These are phyloP conservation scores for Betta splendens DNA, from an alignment of 2,797 vertebrate genomes.

Conservation along the genomic window DNA sequence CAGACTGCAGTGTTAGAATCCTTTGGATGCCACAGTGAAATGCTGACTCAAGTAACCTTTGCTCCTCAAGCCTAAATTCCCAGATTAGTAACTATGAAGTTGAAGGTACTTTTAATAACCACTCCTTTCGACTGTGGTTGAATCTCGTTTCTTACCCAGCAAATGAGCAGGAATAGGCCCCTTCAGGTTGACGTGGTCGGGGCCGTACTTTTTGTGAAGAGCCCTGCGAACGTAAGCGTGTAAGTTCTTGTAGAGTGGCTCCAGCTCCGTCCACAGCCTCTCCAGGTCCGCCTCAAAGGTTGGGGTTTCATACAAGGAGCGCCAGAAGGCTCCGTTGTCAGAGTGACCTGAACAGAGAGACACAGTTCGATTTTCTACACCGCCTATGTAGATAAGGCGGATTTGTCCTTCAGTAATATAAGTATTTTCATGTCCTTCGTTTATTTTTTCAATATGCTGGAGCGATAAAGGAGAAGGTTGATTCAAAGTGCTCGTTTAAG, in stretches of 20 bases:
- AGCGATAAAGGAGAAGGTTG: neutral
- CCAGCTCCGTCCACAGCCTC: slow-evolving; percentile 87
- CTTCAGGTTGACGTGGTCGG: slow-evolving; percentile 83
- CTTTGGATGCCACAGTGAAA: slow-evolving; percentile 50
- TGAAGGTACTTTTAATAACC: too few relatives aligned
- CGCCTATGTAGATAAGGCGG: too few relatives aligned
- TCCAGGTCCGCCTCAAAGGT: slow-evolving; percentile 93
- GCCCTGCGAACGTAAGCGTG: slow-evolving; percentile 93
- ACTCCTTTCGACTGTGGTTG: too few relatives aligned
- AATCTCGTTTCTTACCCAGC: slow-evolving; percentile 84
- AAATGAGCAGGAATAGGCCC: slow-evolving; percentile 98
- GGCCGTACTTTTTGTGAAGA: slow-evolving; percentile 88
- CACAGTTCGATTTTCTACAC: too few relatives aligned
- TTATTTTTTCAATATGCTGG: slow-evolving; percentile 3
- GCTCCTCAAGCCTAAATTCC: neutral
- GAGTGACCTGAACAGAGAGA: slow-evolving; percentile 77
- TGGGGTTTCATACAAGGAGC: slow-evolving; percentile 89
- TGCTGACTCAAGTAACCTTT: slow-evolving; percentile 28
- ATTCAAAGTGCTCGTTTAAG: slow-evolving; percentile 13
- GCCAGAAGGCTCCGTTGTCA: slow-evolving; percentile 93
- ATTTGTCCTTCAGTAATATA: too few relatives aligned
- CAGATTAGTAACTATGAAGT: neutral
- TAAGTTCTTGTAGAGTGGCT: slow-evolving; percentile 92
- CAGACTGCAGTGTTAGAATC: slow-evolving; percentile 31
- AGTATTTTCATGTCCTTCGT: too few relatives aligned